Conservation (phyloP, 2,113 vertebrate species). For the Dipodomys spectabilis region DNA sequence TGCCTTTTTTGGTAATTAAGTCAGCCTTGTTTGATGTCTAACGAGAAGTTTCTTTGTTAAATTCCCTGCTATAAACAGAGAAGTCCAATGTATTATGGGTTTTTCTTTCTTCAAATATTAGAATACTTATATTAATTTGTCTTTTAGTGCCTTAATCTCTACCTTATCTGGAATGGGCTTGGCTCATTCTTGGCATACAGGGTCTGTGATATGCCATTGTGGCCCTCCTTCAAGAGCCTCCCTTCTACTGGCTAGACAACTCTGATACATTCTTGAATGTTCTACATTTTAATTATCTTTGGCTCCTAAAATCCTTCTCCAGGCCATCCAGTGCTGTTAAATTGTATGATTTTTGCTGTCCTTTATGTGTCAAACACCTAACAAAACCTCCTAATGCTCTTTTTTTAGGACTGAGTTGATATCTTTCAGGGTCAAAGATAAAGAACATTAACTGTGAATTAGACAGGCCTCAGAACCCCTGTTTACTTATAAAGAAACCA, state of each 20-base stretch:
- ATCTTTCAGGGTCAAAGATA: constrained; percentile 24
- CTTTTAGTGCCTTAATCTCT: not conserved
- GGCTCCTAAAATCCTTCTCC: constrained; percentile 28
- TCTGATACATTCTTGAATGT: not conserved
- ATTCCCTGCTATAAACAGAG: constrained; percentile 33
- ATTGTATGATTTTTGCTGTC: constrained; percentile 10
- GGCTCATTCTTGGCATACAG: not conserved
- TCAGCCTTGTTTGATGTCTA: constrained; percentile 34
- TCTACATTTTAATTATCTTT: constrained; percentile 50
- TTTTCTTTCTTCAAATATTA: constrained; percentile 21
- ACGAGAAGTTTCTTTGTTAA: constrained; percentile 21
- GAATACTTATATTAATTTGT: constrained; percentile 15
- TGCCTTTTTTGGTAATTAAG: constrained; percentile 58
- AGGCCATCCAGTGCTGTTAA: constrained; percentile 33
- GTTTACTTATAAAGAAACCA: not conserved
- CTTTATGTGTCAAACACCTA: constrained; percentile 36
- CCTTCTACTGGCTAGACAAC: not conserved
- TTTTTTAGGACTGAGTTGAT: not conserved
- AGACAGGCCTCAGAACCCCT: not conserved
- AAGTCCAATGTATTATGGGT: not conserved
- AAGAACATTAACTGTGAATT: constrained; percentile 18
- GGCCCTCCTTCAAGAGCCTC: not conserved
- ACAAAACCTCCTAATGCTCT: constrained; percentile 16
- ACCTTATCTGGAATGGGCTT: not conserved
- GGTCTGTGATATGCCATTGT: not conserved